Percentiles rank a stretch among this genome's conserved stretches.
These are phyloP conservation scores for Callinectes sapidus DNA, from an alignment of 2,888 invertebrate species.

Conservation along the genomic window DNA sequence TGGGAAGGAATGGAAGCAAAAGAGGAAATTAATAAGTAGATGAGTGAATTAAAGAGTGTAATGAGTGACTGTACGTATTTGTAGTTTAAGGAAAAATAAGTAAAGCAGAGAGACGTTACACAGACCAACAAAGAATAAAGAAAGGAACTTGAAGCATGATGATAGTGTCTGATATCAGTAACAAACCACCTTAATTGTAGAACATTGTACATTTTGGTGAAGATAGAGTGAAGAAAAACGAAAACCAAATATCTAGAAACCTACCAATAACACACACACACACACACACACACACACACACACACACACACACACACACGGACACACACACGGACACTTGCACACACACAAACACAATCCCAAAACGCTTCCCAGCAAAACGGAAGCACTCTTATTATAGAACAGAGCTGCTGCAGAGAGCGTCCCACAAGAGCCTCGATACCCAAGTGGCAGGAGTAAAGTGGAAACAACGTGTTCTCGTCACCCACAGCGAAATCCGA, in stretches of 20 bases:
- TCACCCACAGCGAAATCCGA: not conserved
- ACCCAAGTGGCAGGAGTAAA: not conserved
- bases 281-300: not conserved
- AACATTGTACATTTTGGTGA: too few relatives aligned
- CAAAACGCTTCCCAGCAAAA: not conserved
- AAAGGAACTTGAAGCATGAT: too few relatives aligned
- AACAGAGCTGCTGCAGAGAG: not conserved
- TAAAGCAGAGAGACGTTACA: constrained; percentile 3
- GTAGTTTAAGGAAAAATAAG: not conserved
- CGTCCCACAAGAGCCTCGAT: not conserved
- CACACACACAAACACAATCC: not conserved
- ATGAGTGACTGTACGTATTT: not conserved
- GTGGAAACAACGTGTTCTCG: not conserved
- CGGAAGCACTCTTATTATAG: not conserved
- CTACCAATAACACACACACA: too few relatives aligned
- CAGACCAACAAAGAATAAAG: not conserved
- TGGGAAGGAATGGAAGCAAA: not conserved
- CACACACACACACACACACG: too few relatives aligned
- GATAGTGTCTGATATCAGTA: too few relatives aligned
- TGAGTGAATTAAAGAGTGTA: not conserved
- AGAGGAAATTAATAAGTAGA: not conserved
- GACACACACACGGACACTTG: too few relatives aligned
- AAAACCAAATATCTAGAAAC: too few relatives aligned
- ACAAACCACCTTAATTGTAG: too few relatives aligned
- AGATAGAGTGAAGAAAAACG: too few relatives aligned